Base-by-base conservation (phyloP, 1,140 invertebrate species). In the Linepithema humile region DNA sequence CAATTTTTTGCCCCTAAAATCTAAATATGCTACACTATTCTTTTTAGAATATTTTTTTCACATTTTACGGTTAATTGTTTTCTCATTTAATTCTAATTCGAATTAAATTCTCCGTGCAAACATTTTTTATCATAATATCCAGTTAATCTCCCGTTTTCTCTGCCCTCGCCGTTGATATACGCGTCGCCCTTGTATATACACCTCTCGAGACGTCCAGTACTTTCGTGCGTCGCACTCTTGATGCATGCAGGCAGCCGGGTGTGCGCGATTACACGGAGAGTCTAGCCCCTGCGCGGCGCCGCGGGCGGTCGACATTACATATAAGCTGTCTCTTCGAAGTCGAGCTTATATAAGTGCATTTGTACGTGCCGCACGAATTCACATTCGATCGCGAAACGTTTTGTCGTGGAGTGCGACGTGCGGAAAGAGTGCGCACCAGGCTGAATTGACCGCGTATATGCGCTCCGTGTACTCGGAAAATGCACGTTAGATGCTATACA, bases 311-410 rank as follows among this genome's bases (percentile, higher is more conserved):
- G 75, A 70, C 75, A 62, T 75, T 62, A 32, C 73, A 55, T 80
- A 80, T 70, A 80, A 69, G 64, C 75, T 70, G 64, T 80, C 75
- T 80, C 75, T 80, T 32, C 75, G 26, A 77, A 77, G 74, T 77
- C 60, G 75, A 70, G 64, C 75, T 80, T 70, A 80, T 80, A 70
- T 70, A 80, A 80, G 48, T 69, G 75, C 75, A 70, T 80, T 80
- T 80, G 75, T 80, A 69, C 75, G 64, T 55, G 64, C 35, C 48
- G 64, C 75, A 80, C 60, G 60, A 77, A 65, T 77, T 77, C 43
- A 38, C 75, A 70, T 57, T 70, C 38, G 57, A 32, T 38, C 5
- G 40, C 57, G 75, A 77, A 20, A 65, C 59, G 60, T 35, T 77
- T 80, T 55, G 75, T 55, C 75, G 75, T 26, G 50, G 15, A 32